These are phyloP conservation scores for Aphelocoma californica DNA, from an alignment of 2,797 vertebrate genomes.

Conservation along the genomic window DNA sequence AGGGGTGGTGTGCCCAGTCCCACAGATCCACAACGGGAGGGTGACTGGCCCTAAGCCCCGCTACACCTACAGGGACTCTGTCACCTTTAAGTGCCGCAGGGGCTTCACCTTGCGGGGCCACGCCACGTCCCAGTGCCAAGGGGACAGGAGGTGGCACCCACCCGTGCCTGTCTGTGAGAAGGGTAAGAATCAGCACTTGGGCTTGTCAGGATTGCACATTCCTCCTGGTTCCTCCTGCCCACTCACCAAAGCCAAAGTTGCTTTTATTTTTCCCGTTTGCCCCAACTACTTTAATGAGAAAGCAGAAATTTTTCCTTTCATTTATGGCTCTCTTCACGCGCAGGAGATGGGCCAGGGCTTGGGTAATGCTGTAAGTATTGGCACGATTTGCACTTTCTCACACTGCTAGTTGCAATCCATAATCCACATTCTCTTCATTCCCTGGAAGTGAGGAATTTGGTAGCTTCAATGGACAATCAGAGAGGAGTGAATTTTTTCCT, in stretches of 20 bases:
- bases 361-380: not conserved
- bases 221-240: not conserved
- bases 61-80: conserved; percentile 13
- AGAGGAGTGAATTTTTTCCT: not conserved
- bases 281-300: not conserved
- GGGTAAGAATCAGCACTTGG: conserved; percentile 3
- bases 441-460: not conserved
- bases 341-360: not conserved
- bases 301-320: not conserved
- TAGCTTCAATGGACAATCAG: not conserved
- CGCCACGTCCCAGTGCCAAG: conserved; percentile 55
- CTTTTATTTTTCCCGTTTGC: not conserved
- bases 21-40: not conserved
- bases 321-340: not conserved
- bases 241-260: accelerated
- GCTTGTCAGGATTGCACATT: accelerated
- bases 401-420: not conserved
- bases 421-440: not conserved
- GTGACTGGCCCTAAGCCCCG: not conserved
- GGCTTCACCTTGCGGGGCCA: conserved; percentile 69
- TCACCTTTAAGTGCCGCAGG: conserved; percentile 52
- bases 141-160: conserved; percentile 47
- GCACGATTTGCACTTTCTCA: not conserved
- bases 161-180: conserved; percentile 51
- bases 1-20: conserved; percentile 17